phyloP scores from a whole-genome alignment of 1,140 invertebrate genomes.

The Drosophila nikananu region DNA sequence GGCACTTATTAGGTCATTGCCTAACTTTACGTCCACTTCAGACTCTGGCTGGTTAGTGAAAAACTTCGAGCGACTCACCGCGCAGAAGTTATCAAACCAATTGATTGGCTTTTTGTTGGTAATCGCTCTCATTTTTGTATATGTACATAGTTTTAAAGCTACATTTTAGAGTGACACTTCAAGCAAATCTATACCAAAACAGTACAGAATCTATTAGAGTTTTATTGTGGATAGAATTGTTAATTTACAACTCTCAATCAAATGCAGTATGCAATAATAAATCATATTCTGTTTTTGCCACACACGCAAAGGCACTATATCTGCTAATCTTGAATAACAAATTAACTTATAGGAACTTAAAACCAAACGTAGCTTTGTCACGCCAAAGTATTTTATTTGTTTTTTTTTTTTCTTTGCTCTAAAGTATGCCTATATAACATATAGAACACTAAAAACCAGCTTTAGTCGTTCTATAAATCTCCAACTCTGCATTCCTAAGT shows the following conservation, averaged over 20 bases:
- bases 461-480: background rate
- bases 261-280: background rate
- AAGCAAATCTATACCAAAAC: background rate
- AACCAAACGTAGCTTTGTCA: constrained; percentile 21
- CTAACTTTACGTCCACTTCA: background rate
- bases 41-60: background rate
- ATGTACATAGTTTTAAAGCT: too few relatives aligned
- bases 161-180: background rate
- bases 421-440: background rate
- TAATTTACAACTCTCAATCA: background rate
- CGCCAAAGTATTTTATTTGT: constrained; percentile 7
- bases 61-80: constrained; percentile 37
- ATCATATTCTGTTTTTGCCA: background rate
- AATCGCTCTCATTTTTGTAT: constrained; percentile 8
- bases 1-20: constrained; percentile 27
- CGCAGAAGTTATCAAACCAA: constrained; percentile 57
- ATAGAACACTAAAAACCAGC: background rate
- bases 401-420: too few relatives aligned
- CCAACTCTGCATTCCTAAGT: too few relatives aligned
- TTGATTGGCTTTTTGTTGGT: background rate
- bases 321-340: constrained; percentile 20
- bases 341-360: background rate
- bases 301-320: constrained; percentile 10
- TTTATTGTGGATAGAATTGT: background rate
- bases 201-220: background rate